Evolutionary conservation across 2,797 vertebrate genomes (phyloP).

Genomic region (Pogonophryne albipinna): DNA sequence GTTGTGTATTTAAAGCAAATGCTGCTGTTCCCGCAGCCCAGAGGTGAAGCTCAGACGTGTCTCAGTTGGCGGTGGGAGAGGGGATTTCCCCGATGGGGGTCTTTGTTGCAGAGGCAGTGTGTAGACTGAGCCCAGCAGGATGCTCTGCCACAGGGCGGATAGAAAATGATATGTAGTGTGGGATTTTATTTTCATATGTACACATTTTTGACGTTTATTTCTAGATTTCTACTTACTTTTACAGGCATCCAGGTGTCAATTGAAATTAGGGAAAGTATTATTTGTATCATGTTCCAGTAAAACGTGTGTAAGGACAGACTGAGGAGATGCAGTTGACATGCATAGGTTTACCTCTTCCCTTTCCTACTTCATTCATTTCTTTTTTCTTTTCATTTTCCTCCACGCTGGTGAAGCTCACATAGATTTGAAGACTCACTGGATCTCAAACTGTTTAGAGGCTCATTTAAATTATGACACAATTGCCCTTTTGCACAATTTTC

Average conservation of each 20-base stretch:
- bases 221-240: constrained; percentile 2
- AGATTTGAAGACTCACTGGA: background rate
- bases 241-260: background rate
- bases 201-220: background rate
- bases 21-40: constrained; percentile 39
- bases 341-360: background rate
- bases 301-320: background rate
- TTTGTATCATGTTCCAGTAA: background rate
- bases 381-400: background rate
- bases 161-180: background rate
- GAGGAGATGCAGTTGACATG: background rate
- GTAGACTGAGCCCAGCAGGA: constrained; percentile 59
- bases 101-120: constrained; percentile 54
- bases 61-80: constrained; percentile 34
- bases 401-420: background rate
- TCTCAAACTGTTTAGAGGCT: background rate
- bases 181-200: background rate
- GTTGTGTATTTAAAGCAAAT: constrained; percentile 35
- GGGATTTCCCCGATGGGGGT: constrained; percentile 59
- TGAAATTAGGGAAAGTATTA: background rate
- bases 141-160: constrained; percentile 15
- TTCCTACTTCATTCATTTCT: background rate
- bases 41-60: constrained; percentile 62
- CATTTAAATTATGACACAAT: too few species aligned
- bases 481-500: too few species aligned